Evolutionary conservation across 2,113 vertebrate genomes (phyloP).

Genomic region (Eptesicus fuscus): DNA sequence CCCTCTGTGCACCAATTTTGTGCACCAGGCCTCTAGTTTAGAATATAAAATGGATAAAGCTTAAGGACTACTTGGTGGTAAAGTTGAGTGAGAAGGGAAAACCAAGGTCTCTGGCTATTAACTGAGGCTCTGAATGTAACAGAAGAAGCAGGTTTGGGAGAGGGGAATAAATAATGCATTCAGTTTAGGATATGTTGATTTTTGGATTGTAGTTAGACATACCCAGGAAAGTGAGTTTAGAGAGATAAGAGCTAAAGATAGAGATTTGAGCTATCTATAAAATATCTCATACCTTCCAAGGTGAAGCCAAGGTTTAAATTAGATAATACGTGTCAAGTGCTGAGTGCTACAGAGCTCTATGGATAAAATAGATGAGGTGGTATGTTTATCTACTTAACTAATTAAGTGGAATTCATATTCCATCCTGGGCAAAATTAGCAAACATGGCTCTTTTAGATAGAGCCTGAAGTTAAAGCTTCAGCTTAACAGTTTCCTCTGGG

Average conservation of each 20-base stretch:
- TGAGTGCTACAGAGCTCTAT: background rate
- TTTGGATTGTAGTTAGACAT: background rate
- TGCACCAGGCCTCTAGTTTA: background rate
- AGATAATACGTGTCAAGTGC: background rate
- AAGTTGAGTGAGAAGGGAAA: background rate
- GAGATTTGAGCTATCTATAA: background rate
- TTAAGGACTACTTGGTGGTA: background rate
- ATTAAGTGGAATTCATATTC: constrained; percentile 3
- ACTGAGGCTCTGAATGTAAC: background rate
- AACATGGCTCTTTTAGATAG: background rate
- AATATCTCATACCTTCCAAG: background rate
- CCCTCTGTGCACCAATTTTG: too few relatives aligned
- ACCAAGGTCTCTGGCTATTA: background rate
- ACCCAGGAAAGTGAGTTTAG: background rate
- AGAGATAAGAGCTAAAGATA: background rate
- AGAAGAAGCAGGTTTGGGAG: background rate
- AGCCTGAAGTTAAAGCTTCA: constrained; percentile 24
- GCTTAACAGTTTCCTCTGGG: background rate
- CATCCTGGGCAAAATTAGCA: background rate
- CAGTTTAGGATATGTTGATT: background rate
- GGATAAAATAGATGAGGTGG: background rate
- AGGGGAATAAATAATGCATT: background rate
- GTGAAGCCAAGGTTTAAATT: constrained; percentile 6
- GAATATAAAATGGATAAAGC: background rate
- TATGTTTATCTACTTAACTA: background rate